phyloP scores from a whole-genome alignment of 2,888 invertebrate species.

The Melanchra persicariae region DNA sequence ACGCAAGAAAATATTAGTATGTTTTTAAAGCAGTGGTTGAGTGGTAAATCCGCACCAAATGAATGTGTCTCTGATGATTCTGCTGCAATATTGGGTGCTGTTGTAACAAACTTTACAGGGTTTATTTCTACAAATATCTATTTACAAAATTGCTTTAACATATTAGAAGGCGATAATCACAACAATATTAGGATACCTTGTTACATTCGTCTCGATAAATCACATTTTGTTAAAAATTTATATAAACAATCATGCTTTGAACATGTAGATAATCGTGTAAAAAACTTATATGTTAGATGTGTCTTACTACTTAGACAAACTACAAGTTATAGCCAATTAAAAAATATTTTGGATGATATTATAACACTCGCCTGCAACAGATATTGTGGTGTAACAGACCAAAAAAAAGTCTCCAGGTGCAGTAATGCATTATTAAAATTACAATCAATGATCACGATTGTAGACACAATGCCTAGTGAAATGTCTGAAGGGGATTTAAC shows the following conservation, averaged over 20 bases:
- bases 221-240: conserved; percentile 21
- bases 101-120: conserved; percentile 22
- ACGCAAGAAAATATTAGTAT: conserved; percentile 23
- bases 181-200: conserved; percentile 11
- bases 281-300: conserved; percentile 21
- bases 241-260: conserved; percentile 19
- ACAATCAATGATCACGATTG: conserved; percentile 4
- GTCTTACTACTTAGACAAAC: conserved; percentile 14
- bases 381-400: conserved; percentile 9
- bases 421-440: conserved; percentile 7
- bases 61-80: conserved; percentile 25
- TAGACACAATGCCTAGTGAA: conserved; percentile 5
- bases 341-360: conserved; percentile 24
- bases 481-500: conserved; percentile 8
- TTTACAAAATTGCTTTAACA: conserved; percentile 25
- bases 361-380: conserved; percentile 13
- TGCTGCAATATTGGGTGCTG: conserved; percentile 21
- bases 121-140: conserved; percentile 18
- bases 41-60: conserved; percentile 13
- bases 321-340: conserved; percentile 11
- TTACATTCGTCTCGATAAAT: conserved; percentile 25
- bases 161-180: conserved; percentile 26
- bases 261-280: conserved; percentile 25
- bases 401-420: conserved; percentile 13
- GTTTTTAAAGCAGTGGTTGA: conserved; percentile 18